Percentiles rank a stretch among this genome's conserved stretches.
Conservation (phyloP, 2,113 vertebrate genomes). For the Aepyceros melampus region DNA sequence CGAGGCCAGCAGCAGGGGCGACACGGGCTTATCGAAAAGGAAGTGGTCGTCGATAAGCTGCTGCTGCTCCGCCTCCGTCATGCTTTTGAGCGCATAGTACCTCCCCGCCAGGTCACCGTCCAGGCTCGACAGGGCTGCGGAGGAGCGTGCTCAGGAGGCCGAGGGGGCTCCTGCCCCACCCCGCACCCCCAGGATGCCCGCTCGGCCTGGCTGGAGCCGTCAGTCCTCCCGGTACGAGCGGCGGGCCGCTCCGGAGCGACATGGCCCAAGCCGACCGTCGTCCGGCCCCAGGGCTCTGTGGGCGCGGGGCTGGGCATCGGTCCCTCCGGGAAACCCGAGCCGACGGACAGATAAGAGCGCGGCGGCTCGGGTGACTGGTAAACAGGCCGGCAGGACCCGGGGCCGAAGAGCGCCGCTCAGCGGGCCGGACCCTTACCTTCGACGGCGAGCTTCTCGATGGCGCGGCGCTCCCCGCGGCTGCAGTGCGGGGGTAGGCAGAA, state of each 20-base stretch:
- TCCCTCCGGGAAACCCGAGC: background rate
- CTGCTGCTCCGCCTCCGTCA: constrained; percentile 95
- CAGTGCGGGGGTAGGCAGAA: constrained; percentile 97
- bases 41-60: constrained; percentile 98
- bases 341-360: background rate
- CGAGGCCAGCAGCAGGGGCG: constrained; percentile 93
- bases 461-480: constrained; percentile 94
- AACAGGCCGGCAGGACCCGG: background rate
- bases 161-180: too few species aligned
- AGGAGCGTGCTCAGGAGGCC: background rate
- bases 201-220: background rate
- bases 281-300: background rate
- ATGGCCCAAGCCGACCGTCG: background rate
- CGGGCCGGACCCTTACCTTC: constrained; percentile 84
- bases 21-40: constrained; percentile 97
- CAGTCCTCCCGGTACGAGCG: background rate
- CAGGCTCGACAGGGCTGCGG: constrained; percentile 83
- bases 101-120: constrained; percentile 94
- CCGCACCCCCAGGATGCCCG: background rate
- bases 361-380: background rate
- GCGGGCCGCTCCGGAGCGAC: background rate
- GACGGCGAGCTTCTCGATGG: constrained; percentile 91
- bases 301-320: background rate
- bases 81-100: constrained; percentile 95
- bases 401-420: too few species aligned